Conservation (phyloP, 2,888 invertebrate species). For the Euspilapteryx auroguttella region DNA sequence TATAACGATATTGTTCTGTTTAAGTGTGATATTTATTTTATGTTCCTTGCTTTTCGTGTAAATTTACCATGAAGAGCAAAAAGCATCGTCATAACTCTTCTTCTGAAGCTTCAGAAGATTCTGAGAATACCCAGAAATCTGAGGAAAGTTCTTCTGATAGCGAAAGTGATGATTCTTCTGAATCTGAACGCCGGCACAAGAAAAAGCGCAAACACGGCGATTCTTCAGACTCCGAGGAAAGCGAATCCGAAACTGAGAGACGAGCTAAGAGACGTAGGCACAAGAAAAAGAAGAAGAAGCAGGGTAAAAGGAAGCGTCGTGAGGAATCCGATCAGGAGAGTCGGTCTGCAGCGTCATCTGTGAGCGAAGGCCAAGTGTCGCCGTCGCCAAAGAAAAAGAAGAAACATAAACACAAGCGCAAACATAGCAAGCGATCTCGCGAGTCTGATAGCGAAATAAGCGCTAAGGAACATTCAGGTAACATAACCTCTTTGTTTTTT, state of each 20-base stretch:
- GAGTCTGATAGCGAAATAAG: constrained; percentile 19
- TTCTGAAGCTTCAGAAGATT: constrained; percentile 42
- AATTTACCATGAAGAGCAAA: constrained; percentile 42
- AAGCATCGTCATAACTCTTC: constrained; percentile 34
- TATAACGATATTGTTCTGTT: too few relatives aligned
- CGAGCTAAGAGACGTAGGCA: constrained; percentile 49
- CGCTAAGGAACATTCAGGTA: constrained; percentile 19
- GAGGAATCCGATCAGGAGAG: constrained; percentile 25
- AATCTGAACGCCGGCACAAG: constrained; percentile 36
- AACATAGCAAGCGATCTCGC: constrained; percentile 24
- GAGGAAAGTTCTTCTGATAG: constrained; percentile 36
- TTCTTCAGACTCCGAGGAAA: constrained; percentile 42
- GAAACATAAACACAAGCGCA: constrained; percentile 43
- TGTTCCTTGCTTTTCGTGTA: too few relatives aligned
- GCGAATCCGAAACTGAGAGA: constrained; percentile 37
- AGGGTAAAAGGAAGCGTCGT: constrained; percentile 42
- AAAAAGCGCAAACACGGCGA: constrained; percentile 48
- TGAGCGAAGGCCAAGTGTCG: constrained; percentile 40
- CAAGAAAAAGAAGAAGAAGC: constrained; percentile 57
- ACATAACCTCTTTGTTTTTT: constrained; percentile 2
- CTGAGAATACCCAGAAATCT: constrained; percentile 31
- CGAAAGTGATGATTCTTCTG: constrained; percentile 41
- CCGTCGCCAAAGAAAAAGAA: constrained; percentile 35
- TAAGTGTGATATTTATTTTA: too few relatives aligned
- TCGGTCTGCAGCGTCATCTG: constrained; percentile 25